Evolutionary conservation across 2,113 vertebrate species (phyloP).

Genomic region (Aegotheles bennettii): DNA sequence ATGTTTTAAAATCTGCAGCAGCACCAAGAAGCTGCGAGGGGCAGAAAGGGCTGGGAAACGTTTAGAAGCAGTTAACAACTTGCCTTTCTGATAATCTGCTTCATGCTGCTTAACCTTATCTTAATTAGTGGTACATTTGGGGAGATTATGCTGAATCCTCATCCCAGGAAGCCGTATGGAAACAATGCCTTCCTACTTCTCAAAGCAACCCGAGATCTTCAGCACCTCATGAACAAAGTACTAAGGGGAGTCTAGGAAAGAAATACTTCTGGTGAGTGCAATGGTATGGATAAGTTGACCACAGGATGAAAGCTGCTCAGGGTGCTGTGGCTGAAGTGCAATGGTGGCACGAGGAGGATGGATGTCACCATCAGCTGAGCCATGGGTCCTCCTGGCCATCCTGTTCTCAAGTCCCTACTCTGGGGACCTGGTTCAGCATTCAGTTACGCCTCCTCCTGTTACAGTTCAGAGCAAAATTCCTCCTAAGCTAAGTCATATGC

Average conservation of each 20-base stretch:
- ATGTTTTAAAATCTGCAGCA: neutral
- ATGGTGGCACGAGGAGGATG: neutral
- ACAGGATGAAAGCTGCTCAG: neutral
- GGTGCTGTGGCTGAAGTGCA: neutral
- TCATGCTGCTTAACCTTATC: slow-evolving; percentile 24
- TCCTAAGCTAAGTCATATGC: neutral
- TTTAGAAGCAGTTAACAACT: slow-evolving; percentile 30
- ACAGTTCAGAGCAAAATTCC: neutral
- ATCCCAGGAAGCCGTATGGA: rapidly evolving
- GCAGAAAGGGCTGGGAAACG: neutral
- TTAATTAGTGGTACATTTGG: slow-evolving; percentile 11
- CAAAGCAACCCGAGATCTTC: neutral
- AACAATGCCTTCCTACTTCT: neutral
- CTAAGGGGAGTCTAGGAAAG: neutral
- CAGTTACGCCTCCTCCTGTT: neutral
- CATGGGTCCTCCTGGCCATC: rapidly evolving
- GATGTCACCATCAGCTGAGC: neutral
- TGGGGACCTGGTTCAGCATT: neutral
- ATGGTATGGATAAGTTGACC: neutral
- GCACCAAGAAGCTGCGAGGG: neutral
- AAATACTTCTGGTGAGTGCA: neutral
- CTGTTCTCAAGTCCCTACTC: neutral
- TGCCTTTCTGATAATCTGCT: slow-evolving; percentile 16
- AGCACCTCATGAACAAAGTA: neutral
- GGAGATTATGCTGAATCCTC: slow-evolving; percentile 24